phyloP scores from a whole-genome alignment of 2,113 vertebrate species.

The Thymallus thymallus region DNA sequence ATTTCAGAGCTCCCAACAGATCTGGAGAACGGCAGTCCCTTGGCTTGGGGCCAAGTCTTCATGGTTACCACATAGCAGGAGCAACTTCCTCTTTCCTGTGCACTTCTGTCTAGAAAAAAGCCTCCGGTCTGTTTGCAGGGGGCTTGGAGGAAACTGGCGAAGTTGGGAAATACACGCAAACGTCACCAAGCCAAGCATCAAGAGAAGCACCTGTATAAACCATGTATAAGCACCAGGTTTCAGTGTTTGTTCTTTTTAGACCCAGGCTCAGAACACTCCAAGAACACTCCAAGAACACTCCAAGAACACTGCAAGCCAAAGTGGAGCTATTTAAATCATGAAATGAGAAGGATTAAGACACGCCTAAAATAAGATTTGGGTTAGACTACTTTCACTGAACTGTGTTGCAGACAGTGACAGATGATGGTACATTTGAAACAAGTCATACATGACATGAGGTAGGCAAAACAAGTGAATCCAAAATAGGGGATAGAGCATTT shows the following conservation, averaged over 20 bases:
- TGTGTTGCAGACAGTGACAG: neutral
- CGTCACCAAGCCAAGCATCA: neutral
- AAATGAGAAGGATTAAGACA: neutral
- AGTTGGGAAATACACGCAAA: neutral
- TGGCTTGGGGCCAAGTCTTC: constrained; percentile 68
- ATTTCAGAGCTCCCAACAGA: constrained; percentile 54
- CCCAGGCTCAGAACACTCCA: neutral
- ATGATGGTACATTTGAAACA: neutral
- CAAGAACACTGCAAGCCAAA: constrained; percentile 10
- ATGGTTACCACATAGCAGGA: constrained; percentile 62
- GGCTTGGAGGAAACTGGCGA: neutral
- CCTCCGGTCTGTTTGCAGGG: constrained; percentile 34
- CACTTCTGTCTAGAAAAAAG: constrained; percentile 42
- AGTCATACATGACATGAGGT: too few species aligned
- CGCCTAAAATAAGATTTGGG: neutral
- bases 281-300: constrained; percentile 3
- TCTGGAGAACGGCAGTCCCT: constrained; percentile 37
- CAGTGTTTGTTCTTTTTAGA: neutral
- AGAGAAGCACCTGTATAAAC: too few species aligned
- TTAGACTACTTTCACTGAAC: neutral
- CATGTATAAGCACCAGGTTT: neutral
- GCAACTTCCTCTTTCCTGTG: constrained; percentile 53
- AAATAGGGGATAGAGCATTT: neutral
- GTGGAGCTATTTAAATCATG: constrained; percentile 2
- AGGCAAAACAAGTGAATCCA: neutral